A percentile compares a stretch with the other conserved stretches of the same genome.
phyloP scores from a whole-genome alignment of 1,140 invertebrate genomes.

The Plectrocnemia conspersa region DNA sequence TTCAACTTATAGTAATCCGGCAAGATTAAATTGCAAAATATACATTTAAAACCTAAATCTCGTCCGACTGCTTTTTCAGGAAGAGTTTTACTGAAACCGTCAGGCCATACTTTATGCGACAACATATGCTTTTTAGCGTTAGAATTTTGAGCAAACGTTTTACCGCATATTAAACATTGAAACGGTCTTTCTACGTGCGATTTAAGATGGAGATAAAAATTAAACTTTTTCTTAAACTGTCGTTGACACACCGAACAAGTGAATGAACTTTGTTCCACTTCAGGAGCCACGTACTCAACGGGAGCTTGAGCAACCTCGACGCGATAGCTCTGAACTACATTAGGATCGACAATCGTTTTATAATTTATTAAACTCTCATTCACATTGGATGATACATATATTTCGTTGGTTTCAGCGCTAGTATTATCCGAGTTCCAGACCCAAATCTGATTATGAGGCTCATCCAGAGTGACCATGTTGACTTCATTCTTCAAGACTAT shows the following conservation, averaged over 20 bases:
- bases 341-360: neutral
- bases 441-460: conserved; percentile 26
- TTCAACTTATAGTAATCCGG: conserved; percentile 37
- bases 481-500: conserved; percentile 10
- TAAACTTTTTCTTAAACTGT: conserved; percentile 37
- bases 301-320: neutral
- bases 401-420: neutral
- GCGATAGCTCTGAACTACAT: neutral
- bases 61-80: conserved; percentile 34
- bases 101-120: conserved; percentile 40
- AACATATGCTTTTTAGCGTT: conserved; percentile 39
- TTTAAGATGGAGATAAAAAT: conserved; percentile 35
- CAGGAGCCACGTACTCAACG: neutral
- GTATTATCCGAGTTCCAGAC: conserved; percentile 16
- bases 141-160: conserved; percentile 40
- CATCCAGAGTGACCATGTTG: conserved; percentile 9
- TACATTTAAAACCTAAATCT: conserved; percentile 37
- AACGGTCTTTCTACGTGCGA: conserved; percentile 38
- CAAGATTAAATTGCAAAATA: conserved; percentile 36
- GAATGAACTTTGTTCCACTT: conserved; percentile 20
- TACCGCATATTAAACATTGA: conserved; percentile 40
- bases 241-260: conserved; percentile 36
- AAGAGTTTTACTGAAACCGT: conserved; percentile 37
- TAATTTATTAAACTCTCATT: neutral
- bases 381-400: conserved; percentile 8